Conservation (phyloP, 2,113 vertebrate genomes). For the Nestor notabilis region DNA sequence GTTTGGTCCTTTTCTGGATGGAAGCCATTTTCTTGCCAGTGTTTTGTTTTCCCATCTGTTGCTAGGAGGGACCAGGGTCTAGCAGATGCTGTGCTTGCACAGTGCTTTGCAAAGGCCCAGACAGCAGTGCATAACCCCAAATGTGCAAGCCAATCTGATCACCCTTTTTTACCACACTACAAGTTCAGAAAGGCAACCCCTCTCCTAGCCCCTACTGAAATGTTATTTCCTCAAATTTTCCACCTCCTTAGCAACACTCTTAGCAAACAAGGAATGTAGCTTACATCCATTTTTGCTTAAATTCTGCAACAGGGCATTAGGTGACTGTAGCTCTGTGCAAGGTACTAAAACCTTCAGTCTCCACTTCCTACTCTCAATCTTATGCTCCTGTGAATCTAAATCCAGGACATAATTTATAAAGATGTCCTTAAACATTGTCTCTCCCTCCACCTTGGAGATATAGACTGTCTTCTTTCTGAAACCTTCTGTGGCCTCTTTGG, state of each 20-base stretch:
- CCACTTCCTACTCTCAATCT: background rate
- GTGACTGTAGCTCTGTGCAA: background rate
- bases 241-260: background rate
- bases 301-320: background rate
- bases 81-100: background rate
- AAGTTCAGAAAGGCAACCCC: background rate
- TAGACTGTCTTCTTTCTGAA: background rate
- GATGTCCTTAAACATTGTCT: background rate
- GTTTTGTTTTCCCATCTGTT: background rate
- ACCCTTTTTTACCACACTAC: background rate
- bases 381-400: background rate
- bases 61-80: background rate
- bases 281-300: background rate
- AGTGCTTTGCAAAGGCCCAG: background rate
- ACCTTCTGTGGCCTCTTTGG: background rate
- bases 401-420: background rate
- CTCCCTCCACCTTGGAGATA: background rate
- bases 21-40: background rate
- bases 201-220: background rate
- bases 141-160: fast-evolving
- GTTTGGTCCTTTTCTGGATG: background rate
- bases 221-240: background rate
- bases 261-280: background rate
- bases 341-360: background rate
- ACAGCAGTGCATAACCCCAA: background rate